A percentile compares a stretch with the other conserved stretches of the same genome.
phyloP scores from a whole-genome alignment of 1,140 invertebrate species.

The Helicoverpa zea region DNA sequence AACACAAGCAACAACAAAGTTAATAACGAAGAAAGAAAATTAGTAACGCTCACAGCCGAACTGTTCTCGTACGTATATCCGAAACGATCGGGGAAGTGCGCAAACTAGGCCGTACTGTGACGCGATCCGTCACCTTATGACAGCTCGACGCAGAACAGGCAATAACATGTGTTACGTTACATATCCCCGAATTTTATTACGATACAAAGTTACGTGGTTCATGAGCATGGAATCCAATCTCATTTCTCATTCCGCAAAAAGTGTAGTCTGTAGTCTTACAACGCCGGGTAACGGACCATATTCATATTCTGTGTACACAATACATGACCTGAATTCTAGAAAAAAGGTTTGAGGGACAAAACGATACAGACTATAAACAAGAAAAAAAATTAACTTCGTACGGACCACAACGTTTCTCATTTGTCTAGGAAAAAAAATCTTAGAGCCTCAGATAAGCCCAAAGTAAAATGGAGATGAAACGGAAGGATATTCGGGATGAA shows the following conservation, averaged over 20 bases:
- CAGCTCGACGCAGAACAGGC: constrained; percentile 52
- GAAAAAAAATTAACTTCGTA: constrained; percentile 53
- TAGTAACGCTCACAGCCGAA: constrained; percentile 21
- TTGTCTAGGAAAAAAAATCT: constrained; percentile 65
- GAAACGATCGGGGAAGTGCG: constrained; percentile 37
- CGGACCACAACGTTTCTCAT: constrained; percentile 56
- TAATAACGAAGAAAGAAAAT: constrained; percentile 35
- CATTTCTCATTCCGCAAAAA: constrained; percentile 37
- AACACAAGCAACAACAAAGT: constrained; percentile 30
- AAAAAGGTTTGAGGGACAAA: constrained; percentile 39
- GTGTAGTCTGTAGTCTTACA: constrained; percentile 6
- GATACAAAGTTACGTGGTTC: constrained; percentile 37
- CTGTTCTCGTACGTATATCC: constrained; percentile 1
- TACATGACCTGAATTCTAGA: constrained; percentile 40
- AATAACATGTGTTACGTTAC: constrained; percentile 56
- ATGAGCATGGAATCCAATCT: constrained; percentile 46
- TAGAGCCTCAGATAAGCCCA: constrained; percentile 64
- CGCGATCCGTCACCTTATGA: constrained; percentile 56
- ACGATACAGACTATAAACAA: constrained; percentile 46
- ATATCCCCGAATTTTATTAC: constrained; percentile 51
- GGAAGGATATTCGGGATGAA: constrained; percentile 65
- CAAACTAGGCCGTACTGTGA: constrained; percentile 46
- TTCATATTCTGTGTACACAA: constrained; percentile 38
- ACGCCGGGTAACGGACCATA: constrained; percentile 8
- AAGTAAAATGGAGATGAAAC: constrained; percentile 75